Evolutionary conservation across 2,113 vertebrate genomes (phyloP).

Genomic region (Sylvia atricapilla): DNA sequence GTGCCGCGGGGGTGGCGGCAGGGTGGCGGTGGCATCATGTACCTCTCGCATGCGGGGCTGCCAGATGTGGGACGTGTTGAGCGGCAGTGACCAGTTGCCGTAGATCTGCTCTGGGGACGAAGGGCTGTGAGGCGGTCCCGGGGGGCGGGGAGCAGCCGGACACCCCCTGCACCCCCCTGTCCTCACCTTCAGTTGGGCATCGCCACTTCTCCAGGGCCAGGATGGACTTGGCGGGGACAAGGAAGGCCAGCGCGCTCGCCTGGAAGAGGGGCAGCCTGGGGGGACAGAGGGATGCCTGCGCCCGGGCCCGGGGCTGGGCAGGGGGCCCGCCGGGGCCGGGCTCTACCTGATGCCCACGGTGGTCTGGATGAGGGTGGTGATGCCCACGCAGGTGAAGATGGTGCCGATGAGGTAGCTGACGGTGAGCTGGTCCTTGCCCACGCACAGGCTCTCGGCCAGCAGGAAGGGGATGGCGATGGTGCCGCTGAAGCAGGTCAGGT

Average conservation of each 20-base stretch:
- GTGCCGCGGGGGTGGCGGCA: fast-evolving
- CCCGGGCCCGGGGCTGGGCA: neutral
- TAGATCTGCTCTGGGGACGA: constrained; percentile 88
- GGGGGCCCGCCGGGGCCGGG: fast-evolving
- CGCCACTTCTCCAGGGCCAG: constrained; percentile 85
- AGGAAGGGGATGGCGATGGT: constrained; percentile 95
- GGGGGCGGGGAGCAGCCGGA: neutral
- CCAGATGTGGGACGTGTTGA: constrained; percentile 91
- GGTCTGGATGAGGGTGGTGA: constrained; percentile 95
- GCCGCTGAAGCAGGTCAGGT: constrained; percentile 96
- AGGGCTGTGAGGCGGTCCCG: neutral
- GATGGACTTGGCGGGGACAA: constrained; percentile 85
- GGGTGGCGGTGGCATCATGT: fast-evolving
- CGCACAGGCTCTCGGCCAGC: constrained; percentile 90
- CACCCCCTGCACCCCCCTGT: neutral
- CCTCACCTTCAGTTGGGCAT: constrained; percentile 82
- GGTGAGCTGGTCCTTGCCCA: constrained; percentile 88
- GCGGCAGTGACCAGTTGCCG: constrained; percentile 86
- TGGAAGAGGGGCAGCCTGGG: constrained; percentile 86
- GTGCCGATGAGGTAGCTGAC: constrained; percentile 94
- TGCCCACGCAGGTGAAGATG: constrained; percentile 92
- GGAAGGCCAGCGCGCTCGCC: constrained; percentile 86
- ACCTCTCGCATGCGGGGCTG: constrained; percentile 93
- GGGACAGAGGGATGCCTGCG: neutral
- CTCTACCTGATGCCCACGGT: constrained; percentile 89